A percentile compares a stretch with the other conserved stretches of the same genome.
These are phyloP conservation scores for Plebejus anna DNA, from an alignment of 2,888 invertebrate species.

Conservation along the genomic window DNA sequence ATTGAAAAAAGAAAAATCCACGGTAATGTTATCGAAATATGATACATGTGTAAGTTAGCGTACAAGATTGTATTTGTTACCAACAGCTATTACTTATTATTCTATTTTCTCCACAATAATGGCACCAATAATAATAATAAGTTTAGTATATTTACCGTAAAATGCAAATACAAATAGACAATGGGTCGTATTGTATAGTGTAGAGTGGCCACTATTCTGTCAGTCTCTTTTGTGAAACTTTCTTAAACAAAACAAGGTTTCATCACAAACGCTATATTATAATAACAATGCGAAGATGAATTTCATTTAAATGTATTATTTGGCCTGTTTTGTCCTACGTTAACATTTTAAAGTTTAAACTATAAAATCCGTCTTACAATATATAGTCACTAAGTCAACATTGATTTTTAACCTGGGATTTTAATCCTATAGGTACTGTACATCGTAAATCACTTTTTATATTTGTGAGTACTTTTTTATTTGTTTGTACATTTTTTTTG, in stretches of 20 bases:
- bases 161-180: constrained; percentile 25
- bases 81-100: neutral
- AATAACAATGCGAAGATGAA: constrained; percentile 13
- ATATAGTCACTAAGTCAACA: neutral
- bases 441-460: no score
- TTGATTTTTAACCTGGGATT: no score
- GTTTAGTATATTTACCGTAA: constrained; percentile 8
- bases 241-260: constrained; percentile 3
- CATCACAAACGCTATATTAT: neutral
- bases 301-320: constrained; percentile 10
- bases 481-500: no score
- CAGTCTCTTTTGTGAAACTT: constrained; percentile 6
- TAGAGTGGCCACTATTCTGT: constrained; percentile 2
- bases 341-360: neutral
- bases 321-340: neutral
- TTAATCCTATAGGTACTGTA: no score
- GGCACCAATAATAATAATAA: neutral
- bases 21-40: neutral
- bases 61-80: neutral
- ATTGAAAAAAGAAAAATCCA: neutral
- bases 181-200: constrained; percentile 7
- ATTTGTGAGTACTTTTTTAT: no score
- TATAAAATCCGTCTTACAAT: neutral
- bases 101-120: constrained; percentile 3
- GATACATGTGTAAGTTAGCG: neutral